Percentiles rank a stretch among this genome's conserved stretches.
These are phyloP conservation scores for Yponomeuta sedellus DNA, from an alignment of 2,888 invertebrate genomes.

Conservation along the genomic window DNA sequence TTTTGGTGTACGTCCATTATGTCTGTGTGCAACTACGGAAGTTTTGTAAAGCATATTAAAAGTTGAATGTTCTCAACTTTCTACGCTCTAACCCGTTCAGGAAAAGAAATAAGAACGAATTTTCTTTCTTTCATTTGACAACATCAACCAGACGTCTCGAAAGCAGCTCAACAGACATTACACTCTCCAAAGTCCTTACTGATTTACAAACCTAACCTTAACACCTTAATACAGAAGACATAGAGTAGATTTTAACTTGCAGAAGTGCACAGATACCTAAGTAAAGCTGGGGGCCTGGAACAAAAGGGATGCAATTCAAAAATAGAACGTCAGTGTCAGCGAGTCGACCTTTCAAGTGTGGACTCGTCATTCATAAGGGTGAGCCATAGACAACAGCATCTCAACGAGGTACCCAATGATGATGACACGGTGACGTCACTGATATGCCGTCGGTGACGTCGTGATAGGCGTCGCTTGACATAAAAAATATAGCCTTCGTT, in stretches of 20 bases:
- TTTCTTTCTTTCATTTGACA: too few species aligned
- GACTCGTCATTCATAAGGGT: constrained; percentile 14
- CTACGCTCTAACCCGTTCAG: too few species aligned
- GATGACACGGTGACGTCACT: too few species aligned
- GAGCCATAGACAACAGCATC: neutral
- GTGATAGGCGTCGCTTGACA: too few species aligned
- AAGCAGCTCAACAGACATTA: neutral
- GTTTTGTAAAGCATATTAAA: too few species aligned
- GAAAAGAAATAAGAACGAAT: too few species aligned
- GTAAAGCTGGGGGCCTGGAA: neutral
- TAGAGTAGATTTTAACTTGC: neutral
- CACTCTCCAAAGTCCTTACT: neutral
- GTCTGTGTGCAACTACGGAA: too few species aligned
- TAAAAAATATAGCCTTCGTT: too few species aligned
- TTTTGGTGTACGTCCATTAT: too few species aligned
- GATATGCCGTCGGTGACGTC: too few species aligned
- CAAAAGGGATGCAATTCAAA: constrained; percentile 25
- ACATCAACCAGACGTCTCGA: neutral
- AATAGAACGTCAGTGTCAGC: constrained; percentile 32
- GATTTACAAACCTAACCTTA: neutral
- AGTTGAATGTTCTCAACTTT: too few species aligned
- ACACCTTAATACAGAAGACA: neutral
- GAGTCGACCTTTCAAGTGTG: constrained; percentile 35
- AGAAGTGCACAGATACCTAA: neutral
- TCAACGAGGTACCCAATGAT: too few species aligned